Evolutionary conservation across 2,113 vertebrate species (phyloP).

Genomic region (Ascaphus truei): DNA sequence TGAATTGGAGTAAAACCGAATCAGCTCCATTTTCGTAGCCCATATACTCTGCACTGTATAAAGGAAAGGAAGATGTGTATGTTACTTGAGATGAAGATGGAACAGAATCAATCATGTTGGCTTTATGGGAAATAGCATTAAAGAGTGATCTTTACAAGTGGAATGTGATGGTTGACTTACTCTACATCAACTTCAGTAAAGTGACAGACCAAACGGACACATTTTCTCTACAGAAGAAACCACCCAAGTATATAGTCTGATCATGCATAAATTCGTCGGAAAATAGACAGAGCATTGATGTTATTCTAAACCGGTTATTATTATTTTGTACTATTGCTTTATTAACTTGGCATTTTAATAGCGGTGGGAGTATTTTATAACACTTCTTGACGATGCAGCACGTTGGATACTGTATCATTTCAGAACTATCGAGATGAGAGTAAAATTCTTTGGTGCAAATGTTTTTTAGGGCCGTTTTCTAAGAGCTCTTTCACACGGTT

Average conservation of each 20-base stretch:
- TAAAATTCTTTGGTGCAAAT: slow-evolving; percentile 59
- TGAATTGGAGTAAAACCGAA: slow-evolving; percentile 69
- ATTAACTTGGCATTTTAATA: slow-evolving; percentile 72
- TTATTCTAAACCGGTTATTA: slow-evolving; percentile 67
- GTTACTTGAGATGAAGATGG: slow-evolving; percentile 77
- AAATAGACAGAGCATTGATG: slow-evolving; percentile 62
- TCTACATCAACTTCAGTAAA: slow-evolving; percentile 45
- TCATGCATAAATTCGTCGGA: slow-evolving; percentile 71
- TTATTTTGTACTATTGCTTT: slow-evolving; percentile 68
- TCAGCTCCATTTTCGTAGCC: slow-evolving; percentile 63
- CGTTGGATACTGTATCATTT: slow-evolving; percentile 60
- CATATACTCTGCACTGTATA: slow-evolving; percentile 91
- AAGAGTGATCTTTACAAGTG: slow-evolving; percentile 47
- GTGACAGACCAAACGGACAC: slow-evolving; percentile 82
- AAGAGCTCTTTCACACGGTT: slow-evolving; percentile 60
- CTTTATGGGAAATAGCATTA: slow-evolving; percentile 52
- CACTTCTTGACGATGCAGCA: slow-evolving; percentile 65
- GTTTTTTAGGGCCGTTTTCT: slow-evolving; percentile 61
- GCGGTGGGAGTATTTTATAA: slow-evolving; percentile 69
- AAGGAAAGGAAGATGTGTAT: slow-evolving; percentile 68
- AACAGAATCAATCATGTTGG: slow-evolving; percentile 53
- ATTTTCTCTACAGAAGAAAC: slow-evolving; percentile 67
- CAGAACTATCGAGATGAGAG: slow-evolving; percentile 49
- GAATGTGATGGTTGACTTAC: slow-evolving; percentile 44
- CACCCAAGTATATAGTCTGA: slow-evolving; percentile 69